phyloP scores from a whole-genome alignment of 2,888 invertebrate species.

The Ephialtes manifestator region DNA sequence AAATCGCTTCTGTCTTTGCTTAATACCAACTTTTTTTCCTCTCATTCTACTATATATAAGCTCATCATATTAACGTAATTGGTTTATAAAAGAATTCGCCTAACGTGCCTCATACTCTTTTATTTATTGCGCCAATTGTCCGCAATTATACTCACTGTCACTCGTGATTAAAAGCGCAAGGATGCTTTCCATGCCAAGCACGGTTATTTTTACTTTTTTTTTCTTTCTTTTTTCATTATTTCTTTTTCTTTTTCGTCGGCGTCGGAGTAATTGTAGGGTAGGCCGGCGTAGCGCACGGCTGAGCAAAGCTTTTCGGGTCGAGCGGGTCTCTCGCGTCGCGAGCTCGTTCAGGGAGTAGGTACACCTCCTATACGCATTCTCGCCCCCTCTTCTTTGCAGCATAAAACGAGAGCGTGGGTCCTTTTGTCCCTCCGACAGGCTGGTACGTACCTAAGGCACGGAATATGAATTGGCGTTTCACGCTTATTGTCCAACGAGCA shows the following conservation, averaged over 20 bases:
- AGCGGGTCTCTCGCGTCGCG: slow-evolving; percentile 33
- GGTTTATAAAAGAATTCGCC: not conserved
- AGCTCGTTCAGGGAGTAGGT: slow-evolving; percentile 42
- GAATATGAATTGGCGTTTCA: slow-evolving; percentile 84
- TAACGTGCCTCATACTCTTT: not conserved
- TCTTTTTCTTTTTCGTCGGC: slow-evolving; percentile 41
- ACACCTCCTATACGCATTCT: slow-evolving; percentile 37
- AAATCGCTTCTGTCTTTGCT: not conserved
- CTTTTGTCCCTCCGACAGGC: slow-evolving; percentile 76
- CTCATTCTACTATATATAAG: not conserved
- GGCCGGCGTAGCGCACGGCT: slow-evolving; percentile 40
- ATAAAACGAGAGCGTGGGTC: slow-evolving; percentile 61
- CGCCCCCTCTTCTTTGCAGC: slow-evolving; percentile 67
- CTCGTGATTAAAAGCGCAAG: slow-evolving; percentile 45
- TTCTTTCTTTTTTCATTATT: slow-evolving; percentile 24
- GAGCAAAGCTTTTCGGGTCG: slow-evolving; percentile 52
- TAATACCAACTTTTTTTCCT: not conserved
- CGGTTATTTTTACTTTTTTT: slow-evolving; percentile 13
- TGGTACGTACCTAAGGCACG: slow-evolving; percentile 77
- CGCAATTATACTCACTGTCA: slow-evolving; percentile 33
- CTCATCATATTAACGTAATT: slow-evolving; percentile 8
- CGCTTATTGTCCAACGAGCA: slow-evolving; percentile 82
- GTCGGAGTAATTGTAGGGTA: slow-evolving; percentile 56
- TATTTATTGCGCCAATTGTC: slow-evolving; percentile 16
- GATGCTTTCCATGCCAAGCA: slow-evolving; percentile 22